Conservation (phyloP, 2,113 vertebrate genomes). For the Cyanoramphus novaezelandiae region DNA sequence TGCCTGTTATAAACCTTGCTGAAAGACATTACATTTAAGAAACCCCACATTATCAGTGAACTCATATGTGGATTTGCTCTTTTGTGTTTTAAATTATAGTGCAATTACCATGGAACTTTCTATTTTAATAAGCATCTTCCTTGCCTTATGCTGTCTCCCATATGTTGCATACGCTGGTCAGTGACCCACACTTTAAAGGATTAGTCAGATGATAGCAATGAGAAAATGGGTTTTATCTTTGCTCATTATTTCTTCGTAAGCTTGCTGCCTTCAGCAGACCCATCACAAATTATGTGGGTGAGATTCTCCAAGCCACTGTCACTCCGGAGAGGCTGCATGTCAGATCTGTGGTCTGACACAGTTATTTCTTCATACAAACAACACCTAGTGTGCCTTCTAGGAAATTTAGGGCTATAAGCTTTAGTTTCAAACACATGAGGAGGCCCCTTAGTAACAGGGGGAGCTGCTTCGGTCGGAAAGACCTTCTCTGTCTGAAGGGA, state of each 20-base stretch:
- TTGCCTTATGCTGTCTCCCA: slow-evolving; percentile 7
- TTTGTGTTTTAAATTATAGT: background rate
- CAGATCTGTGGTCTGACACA: background rate
- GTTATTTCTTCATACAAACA: background rate
- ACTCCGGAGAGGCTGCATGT: background rate
- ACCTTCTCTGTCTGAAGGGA: background rate
- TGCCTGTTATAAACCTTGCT: background rate
- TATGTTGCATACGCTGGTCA: background rate
- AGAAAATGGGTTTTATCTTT: slow-evolving; percentile 28
- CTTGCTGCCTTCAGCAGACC: background rate
- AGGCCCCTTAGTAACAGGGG: background rate
- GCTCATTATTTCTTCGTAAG: background rate
- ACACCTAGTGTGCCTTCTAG: background rate
- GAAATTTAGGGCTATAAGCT: background rate
- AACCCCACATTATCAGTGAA: background rate
- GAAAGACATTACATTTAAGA: background rate
- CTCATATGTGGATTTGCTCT: background rate
- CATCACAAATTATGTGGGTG: background rate
- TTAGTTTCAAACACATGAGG: background rate
- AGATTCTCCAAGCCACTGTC: background rate
- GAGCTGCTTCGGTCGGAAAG: background rate
- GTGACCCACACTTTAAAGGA: slow-evolving; percentile 27
- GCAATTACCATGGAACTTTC: background rate
- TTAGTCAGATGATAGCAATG: background rate
- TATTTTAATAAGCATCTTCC: background rate